These are phyloP conservation scores for Aphelenchoides besseyi DNA, from an alignment of 1,140 invertebrate species.

Conservation along the genomic window DNA sequence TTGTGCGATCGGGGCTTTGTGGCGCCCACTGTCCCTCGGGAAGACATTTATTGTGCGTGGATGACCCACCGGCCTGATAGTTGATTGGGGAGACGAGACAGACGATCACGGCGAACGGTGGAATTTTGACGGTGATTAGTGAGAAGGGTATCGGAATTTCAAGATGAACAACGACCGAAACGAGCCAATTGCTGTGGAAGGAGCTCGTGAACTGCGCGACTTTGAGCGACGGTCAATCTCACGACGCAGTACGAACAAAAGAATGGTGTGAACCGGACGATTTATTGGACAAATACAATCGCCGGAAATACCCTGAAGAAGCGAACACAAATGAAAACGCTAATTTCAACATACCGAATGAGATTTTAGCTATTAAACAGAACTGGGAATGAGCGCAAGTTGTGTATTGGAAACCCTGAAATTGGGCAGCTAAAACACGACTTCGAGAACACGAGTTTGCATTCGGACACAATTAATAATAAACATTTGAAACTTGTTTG, in stretches of 20 bases:
- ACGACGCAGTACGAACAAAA: too few species aligned
- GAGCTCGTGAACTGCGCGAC: too few species aligned
- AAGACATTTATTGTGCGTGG: slow-evolving; percentile 36
- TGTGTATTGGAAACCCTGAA: neutral
- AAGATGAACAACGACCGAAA: neutral
- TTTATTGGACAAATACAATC: too few species aligned
- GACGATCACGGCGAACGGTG: slow-evolving; percentile 17
- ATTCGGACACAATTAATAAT: neutral
- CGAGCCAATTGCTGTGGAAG: too few species aligned
- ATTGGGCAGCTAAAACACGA: too few species aligned
- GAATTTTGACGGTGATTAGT: slow-evolving; percentile 24
- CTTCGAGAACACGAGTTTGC: too few species aligned
- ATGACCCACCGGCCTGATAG: slow-evolving; percentile 22
- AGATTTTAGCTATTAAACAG: neutral
- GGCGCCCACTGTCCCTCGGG: slow-evolving; percentile 50
- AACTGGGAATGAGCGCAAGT: neutral
- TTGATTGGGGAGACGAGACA: slow-evolving; percentile 31
- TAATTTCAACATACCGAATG: neutral
- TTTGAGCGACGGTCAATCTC: too few species aligned
- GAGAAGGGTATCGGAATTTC: neutral
- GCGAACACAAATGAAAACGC: neutral
- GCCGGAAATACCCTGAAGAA: neutral
- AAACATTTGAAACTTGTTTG: neutral
- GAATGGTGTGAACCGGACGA: too few species aligned
- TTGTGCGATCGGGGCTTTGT: slow-evolving; percentile 55